A percentile compares a stretch with the other conserved stretches of the same genome.
Conservation (phyloP, 2,888 invertebrate species). For the Hydriomena furcata region DNA sequence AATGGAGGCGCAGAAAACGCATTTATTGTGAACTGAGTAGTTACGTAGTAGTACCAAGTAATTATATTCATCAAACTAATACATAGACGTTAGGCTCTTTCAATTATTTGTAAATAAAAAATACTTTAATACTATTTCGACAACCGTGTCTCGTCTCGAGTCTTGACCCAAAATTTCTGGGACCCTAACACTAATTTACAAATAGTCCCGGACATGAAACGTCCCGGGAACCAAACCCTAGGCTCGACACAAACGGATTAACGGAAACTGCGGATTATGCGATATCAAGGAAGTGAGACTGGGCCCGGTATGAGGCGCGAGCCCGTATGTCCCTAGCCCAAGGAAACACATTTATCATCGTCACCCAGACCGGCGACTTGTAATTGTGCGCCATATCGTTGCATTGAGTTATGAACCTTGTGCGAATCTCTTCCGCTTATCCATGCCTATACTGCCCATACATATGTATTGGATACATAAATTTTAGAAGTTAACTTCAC, state of each 20-base stretch:
- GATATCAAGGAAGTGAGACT: conserved; percentile 41
- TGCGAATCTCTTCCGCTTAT: conserved; percentile 68
- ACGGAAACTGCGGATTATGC: conserved; percentile 38
- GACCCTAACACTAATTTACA: no score
- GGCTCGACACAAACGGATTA: conserved; percentile 36
- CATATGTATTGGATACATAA: conserved; percentile 36
- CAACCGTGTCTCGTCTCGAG: no score
- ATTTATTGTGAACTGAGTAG: no score
- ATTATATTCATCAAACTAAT: no score
- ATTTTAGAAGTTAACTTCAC: conserved; percentile 28
- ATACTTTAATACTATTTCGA: no score
- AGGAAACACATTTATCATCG: conserved; percentile 79
- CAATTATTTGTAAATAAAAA: no score
- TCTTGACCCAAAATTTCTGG: no score
- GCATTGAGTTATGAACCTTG: conserved; percentile 69
- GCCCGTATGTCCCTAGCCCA: conserved; percentile 63
- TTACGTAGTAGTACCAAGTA: no score
- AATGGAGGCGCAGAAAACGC: no score
- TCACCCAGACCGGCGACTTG: conserved; percentile 70
- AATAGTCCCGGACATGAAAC: no score
- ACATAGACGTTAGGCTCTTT: no score
- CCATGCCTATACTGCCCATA: conserved; percentile 37
- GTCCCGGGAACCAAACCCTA: no score
- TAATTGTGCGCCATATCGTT: conserved; percentile 80
- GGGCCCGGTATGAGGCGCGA: conserved; percentile 38